phyloP scores from a whole-genome alignment of 2,888 invertebrate genomes.

The Phyto melanocephala region DNA sequence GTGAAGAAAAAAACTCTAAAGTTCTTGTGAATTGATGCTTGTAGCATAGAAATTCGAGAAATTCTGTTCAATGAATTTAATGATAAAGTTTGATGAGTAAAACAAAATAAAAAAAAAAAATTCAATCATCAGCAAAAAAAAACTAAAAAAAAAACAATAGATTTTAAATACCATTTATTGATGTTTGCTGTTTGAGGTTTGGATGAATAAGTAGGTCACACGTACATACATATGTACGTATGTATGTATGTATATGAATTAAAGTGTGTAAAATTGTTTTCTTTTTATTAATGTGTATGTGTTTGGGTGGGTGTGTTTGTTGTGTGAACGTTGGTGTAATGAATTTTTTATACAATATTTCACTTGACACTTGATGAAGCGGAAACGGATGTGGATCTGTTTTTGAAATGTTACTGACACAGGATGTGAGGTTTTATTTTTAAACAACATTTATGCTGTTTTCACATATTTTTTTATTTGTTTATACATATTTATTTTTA shows the following conservation, averaged over 20 bases:
- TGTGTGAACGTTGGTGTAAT: neutral
- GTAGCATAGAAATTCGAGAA: neutral
- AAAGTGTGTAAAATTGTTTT: neutral
- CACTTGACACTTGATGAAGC: slow-evolving; percentile 61
- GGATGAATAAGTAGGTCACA: neutral
- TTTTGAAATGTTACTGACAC: slow-evolving; percentile 59
- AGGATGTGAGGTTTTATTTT: slow-evolving; percentile 45
- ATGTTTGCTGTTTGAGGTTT: slow-evolving; percentile 26
- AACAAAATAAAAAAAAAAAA: neutral
- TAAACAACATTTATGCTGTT: neutral
- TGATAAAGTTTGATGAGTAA: neutral
- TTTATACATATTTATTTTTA: neutral
- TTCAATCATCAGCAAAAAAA: neutral
- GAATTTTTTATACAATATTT: slow-evolving; percentile 20
- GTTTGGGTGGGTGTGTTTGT: neutral
- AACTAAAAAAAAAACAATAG: slow-evolving; percentile 3
- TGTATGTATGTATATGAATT: too few species aligned
- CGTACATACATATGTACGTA: too few species aligned
- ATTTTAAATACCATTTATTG: slow-evolving; percentile 23
- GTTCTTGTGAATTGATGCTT: slow-evolving; percentile 15
- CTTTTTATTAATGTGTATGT: too few species aligned
- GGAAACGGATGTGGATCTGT: slow-evolving; percentile 53
- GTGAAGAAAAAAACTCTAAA: neutral
- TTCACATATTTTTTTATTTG: neutral
- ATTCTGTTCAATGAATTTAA: neutral